These are phyloP conservation scores for Lordiphosa clarofinis DNA, from an alignment of 1,140 invertebrate species.

Conservation along the genomic window DNA sequence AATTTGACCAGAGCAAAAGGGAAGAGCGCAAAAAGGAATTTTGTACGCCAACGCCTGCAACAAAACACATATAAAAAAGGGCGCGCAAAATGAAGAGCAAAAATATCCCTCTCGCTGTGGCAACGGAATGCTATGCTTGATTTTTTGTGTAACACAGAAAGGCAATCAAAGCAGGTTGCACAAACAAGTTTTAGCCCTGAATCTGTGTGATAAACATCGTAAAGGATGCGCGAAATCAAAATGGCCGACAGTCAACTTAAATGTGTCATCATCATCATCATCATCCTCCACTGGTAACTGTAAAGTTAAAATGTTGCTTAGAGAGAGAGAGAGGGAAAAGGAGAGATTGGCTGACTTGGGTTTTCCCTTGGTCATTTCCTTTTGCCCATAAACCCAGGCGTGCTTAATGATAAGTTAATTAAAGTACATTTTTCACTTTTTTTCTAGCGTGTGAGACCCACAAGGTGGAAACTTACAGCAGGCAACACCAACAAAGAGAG, in stretches of 20 bases:
- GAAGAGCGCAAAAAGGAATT: conserved; percentile 45
- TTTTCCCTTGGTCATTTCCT: conserved; percentile 73
- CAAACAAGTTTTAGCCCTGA: conserved; percentile 54
- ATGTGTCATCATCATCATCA: conserved; percentile 9
- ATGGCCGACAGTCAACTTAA: conserved; percentile 5
- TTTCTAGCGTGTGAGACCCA: conserved; percentile 10
- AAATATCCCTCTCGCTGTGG: conserved; percentile 8
- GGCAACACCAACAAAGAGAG: not conserved
- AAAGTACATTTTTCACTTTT: conserved; percentile 67
- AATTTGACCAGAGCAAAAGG: conserved; percentile 46
- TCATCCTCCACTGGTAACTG: conserved; percentile 1
- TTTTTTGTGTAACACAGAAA: conserved; percentile 60
- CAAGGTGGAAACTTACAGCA: not conserved
- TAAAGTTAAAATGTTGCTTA: not conserved
- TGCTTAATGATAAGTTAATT: conserved; percentile 75
- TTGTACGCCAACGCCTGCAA: conserved; percentile 70
- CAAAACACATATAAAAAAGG: conserved; percentile 29
- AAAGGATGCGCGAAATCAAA: conserved; percentile 16
- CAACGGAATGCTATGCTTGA: conserved; percentile 1
- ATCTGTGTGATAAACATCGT: conserved; percentile 33
- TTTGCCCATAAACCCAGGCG: conserved; percentile 27
- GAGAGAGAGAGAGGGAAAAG: not conserved
- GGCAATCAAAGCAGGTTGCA: conserved; percentile 74
- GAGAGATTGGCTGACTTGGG: conserved; percentile 5
- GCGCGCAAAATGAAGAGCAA: conserved; percentile 36